phyloP scores from a whole-genome alignment of 2,797 vertebrate species.

The Diceros bicornis region DNA sequence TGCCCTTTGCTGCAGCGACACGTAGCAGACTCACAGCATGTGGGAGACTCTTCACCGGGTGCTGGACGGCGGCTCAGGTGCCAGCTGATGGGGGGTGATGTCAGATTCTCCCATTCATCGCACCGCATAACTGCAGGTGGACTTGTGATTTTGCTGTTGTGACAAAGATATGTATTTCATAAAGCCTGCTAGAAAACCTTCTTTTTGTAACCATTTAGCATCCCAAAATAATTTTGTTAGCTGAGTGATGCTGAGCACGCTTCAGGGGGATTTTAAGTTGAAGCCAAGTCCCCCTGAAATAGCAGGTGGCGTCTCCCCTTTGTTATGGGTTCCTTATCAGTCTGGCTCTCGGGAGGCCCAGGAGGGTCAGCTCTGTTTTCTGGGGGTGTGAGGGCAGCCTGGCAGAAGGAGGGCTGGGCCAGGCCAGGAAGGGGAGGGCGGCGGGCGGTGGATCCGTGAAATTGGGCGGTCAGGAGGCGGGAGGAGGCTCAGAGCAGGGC shows the following conservation, averaged over 20 bases:
- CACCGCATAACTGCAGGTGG: background rate
- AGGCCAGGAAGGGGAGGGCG: background rate
- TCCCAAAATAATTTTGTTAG: background rate
- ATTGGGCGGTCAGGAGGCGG: too few species aligned
- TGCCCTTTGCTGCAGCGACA: background rate
- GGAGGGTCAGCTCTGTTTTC: background rate
- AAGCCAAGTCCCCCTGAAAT: background rate
- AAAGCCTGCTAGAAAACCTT: background rate
- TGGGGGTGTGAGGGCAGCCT: accelerated
- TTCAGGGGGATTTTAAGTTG: background rate
- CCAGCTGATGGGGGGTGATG: background rate
- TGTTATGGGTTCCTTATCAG: background rate
- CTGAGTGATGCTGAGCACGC: background rate
- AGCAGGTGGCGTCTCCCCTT: background rate
- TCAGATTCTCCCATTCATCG: background rate
- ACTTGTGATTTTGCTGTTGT: background rate
- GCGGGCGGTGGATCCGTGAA: accelerated
- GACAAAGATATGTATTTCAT: background rate
- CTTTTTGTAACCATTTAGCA: background rate
- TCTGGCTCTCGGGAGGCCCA: background rate
- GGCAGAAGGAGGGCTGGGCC: background rate
- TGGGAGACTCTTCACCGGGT: background rate
- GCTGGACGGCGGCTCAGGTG: background rate
- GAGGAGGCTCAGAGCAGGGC: too few species aligned
- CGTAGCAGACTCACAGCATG: background rate